Conservation (phyloP, 2,113 vertebrate species). For the Elaphurus davidianus region DNA sequence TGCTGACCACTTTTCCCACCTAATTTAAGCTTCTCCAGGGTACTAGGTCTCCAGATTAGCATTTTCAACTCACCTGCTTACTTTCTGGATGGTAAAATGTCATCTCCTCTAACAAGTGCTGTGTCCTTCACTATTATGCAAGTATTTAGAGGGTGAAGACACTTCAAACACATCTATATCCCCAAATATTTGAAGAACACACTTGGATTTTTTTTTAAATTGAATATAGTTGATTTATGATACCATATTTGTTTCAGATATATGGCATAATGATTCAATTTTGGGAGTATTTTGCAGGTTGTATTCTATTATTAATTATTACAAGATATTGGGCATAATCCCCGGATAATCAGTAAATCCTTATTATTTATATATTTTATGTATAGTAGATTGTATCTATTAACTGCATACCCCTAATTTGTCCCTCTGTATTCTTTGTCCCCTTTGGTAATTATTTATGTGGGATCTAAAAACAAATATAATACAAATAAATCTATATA, state of each 20-base stretch:
- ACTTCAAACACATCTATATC: background rate
- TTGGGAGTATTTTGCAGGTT: background rate
- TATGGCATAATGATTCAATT: background rate
- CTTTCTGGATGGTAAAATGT: background rate
- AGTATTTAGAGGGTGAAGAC: background rate
- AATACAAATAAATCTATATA: background rate
- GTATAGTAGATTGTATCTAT: background rate
- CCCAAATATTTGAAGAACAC: background rate
- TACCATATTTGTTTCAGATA: background rate
- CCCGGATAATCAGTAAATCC: background rate
- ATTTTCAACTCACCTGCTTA: constrained; percentile 42
- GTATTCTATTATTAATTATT: background rate
- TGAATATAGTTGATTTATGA: background rate
- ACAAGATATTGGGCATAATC: background rate
- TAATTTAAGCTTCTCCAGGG: constrained; percentile 23
- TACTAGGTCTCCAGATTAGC: background rate
- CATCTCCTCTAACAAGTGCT: background rate
- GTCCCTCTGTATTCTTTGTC: background rate
- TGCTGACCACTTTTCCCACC: background rate
- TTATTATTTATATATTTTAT: background rate
- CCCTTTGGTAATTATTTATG: background rate
- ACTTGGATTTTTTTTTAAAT: background rate
- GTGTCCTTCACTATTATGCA: background rate
- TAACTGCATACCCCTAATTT: background rate
- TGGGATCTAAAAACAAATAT: background rate